A percentile compares a stretch with the other conserved stretches of the same genome.
Conservation (phyloP, 2,888 invertebrate species). For the Hipparchia semele region DNA sequence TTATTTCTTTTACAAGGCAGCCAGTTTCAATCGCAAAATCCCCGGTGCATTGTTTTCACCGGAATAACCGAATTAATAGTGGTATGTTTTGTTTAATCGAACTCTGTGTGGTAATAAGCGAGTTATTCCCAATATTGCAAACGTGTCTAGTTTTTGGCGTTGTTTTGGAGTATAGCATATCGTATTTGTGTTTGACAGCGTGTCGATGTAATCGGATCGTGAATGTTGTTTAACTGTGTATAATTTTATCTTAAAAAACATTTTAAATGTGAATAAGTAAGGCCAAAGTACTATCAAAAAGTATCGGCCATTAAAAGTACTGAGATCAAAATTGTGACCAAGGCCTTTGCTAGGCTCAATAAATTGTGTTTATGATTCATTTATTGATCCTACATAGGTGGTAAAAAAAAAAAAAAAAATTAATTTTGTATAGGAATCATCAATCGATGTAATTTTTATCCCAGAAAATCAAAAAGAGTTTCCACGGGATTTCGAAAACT, state of each 20-base stretch:
- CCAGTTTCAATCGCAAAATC: constrained; percentile 21
- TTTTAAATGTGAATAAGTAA: too few relatives aligned
- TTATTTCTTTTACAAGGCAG: constrained; percentile 18
- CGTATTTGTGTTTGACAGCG: background rate
- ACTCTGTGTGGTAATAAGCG: constrained; percentile 27
- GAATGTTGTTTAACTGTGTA: background rate
- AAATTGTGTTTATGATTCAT: too few relatives aligned
- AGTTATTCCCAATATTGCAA: constrained; percentile 28
- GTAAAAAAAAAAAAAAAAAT: too few relatives aligned
- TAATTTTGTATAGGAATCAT: too few relatives aligned
- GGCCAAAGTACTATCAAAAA: too few relatives aligned
- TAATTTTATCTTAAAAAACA: background rate
- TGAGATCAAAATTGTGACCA: too few relatives aligned
- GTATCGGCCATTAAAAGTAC: too few relatives aligned
- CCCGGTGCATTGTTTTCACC: constrained; percentile 20
- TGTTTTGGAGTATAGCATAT: background rate
- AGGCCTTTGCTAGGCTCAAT: too few relatives aligned
- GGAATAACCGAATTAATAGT: constrained; percentile 35
- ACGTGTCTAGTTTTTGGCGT: background rate
- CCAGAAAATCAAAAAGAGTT: too few relatives aligned
- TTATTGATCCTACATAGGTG: too few relatives aligned
- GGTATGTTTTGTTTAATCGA: constrained; percentile 33
- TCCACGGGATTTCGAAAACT: too few relatives aligned
- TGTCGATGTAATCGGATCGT: background rate
- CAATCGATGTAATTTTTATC: too few relatives aligned